These are phyloP conservation scores for Phaonia tiefii DNA, from an alignment of 2,888 invertebrate genomes.

Conservation along the genomic window DNA sequence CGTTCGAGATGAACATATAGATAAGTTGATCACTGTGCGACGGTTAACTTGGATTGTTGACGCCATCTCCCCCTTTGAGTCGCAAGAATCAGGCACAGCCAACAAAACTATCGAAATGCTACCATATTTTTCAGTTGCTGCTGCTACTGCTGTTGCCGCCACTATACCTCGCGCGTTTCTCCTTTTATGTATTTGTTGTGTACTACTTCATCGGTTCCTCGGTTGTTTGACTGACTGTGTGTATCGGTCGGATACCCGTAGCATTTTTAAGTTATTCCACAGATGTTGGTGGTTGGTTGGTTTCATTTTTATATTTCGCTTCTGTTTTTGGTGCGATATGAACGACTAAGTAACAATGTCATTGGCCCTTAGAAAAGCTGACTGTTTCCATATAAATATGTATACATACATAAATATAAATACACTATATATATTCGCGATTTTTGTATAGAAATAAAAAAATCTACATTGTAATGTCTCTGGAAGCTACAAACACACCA, in stretches of 20 bases:
- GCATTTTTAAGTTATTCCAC: constrained; percentile 29
- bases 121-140: not conserved
- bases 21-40: no score
- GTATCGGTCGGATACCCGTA: not conserved
- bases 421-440: constrained; percentile 19
- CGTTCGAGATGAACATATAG: no score
- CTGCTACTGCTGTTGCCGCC: constrained; percentile 8
- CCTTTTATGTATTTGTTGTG: not conserved
- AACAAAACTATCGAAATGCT: constrained; percentile 4
- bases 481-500: not conserved
- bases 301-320: not conserved
- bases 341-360: constrained; percentile 48
- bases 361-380: constrained; percentile 53
- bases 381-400: constrained; percentile 12
- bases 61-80: constrained; percentile 25
- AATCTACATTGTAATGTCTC: not conserved
- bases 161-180: not conserved
- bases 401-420: not conserved
- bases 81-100: not conserved
- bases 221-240: constrained; percentile 11
- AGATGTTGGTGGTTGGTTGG: constrained; percentile 33
- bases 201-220: constrained; percentile 18
- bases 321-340: not conserved
- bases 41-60: constrained; percentile 13
- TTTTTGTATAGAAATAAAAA: constrained; percentile 9